Evolutionary conservation across 2,888 invertebrate genomes (phyloP), one percentile per base, ranked within the genome.

Genomic region (Charanyca ferruginea): DNA sequence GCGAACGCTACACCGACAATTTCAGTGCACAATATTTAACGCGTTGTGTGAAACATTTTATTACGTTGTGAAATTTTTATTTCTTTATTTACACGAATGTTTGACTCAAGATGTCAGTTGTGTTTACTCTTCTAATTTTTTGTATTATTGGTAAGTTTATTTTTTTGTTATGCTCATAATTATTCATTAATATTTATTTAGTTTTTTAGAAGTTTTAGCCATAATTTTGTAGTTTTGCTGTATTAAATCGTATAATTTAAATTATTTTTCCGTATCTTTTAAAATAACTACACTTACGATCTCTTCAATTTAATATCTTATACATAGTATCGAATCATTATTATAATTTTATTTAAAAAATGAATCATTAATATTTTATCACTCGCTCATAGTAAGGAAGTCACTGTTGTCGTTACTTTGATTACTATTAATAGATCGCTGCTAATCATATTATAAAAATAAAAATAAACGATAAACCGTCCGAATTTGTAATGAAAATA

Each of bases 61-160:
- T 32, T 2, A 49, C 59, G 20, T 22, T 32, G 51, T 66, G 23
- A 52, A 38, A 23, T 38, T 48, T 44, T 35, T 45, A 54, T 71
- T 70, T 58, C 28, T 54, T n/a, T 52, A 59, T 63, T 61, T 66
- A 35, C 48, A 77, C 88, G 83, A 84, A 90, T 90, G 91, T 77
- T 84, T 82, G 42, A 73, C 74, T 72, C 84, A 91, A 88, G 66
- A 92, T 92, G 92, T 85, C 78, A 78, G 65, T 87, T 77, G 72
- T 87, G 35, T 83, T 77, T 74, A 69, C 77, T 48, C 66, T 90
- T 70, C 61, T 91, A 72, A 82, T 91, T 82, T 82, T 88, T 69
- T 67, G 69, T 81, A 72, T 87, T 49, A 75, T 88, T 81, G 91
- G 92, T 92, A 83, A 90, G 91, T 80, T n/a, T n/a, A 7, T 49